A percentile compares a stretch with the other conserved stretches of the same genome.
Evolutionary conservation across 1,140 invertebrate species (phyloP).

Genomic region (Teleogryllus occipitalis): DNA sequence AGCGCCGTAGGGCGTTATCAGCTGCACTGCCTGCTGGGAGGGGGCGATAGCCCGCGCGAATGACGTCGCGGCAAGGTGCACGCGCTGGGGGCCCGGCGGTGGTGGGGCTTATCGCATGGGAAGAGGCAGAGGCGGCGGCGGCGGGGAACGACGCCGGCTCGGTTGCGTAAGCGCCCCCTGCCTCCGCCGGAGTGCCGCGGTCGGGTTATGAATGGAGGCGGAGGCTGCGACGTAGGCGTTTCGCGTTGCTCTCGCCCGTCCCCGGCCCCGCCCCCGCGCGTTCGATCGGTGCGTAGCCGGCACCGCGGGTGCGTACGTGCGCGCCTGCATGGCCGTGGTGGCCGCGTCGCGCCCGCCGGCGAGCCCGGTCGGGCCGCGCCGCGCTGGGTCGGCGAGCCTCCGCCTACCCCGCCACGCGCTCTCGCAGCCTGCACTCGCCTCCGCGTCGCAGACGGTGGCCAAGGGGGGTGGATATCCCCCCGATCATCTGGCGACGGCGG

Average conservation of each 20-base stretch:
- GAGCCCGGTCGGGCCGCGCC: conserved; percentile 19
- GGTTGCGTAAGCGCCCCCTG: no score
- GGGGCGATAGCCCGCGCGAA: no score
- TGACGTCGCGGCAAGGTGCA: not conserved
- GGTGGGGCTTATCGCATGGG: no score
- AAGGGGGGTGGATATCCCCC: not conserved
- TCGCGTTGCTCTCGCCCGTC: no score
- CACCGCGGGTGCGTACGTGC: not conserved
- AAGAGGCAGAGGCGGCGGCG: no score
- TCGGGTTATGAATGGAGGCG: conserved; percentile 15
- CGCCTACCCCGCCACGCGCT: not conserved
- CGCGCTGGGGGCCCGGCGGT: no score
- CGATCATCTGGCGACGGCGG: not conserved
- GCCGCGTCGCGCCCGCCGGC: conserved; percentile 22
- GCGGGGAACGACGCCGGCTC: not conserved
- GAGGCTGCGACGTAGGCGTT: no score
- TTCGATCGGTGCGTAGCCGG: not conserved
- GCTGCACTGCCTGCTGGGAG: no score
- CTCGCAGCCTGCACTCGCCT: no score
- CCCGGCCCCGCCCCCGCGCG: no score
- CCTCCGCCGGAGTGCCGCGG: not conserved
- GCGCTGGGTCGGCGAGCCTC: not conserved
- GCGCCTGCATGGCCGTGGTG: not conserved
- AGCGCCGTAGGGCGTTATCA: no score
- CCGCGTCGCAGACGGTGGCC: no score